phyloP scores from a whole-genome alignment of 1,140 invertebrate genomes.

The Cydia amplana region DNA sequence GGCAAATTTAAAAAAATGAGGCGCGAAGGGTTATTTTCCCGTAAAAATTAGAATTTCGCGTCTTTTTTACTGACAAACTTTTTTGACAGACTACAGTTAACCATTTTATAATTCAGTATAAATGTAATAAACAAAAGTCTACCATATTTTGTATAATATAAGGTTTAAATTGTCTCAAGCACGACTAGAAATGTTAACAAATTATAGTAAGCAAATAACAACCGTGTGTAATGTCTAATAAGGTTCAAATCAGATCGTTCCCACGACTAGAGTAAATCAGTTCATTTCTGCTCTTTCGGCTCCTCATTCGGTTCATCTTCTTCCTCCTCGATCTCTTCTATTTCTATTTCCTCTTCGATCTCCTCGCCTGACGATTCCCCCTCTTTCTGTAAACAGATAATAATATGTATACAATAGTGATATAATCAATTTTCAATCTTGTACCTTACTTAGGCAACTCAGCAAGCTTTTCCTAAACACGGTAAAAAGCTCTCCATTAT shows the following conservation, averaged over 20 bases:
- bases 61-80: too few species aligned
- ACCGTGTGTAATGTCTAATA: not conserved
- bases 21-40: too few species aligned
- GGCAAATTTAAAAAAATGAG: too few species aligned
- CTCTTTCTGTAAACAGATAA: conserved; percentile 53
- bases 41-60: too few species aligned
- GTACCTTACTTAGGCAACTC: too few species aligned
- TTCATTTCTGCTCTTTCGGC: conserved; percentile 52
- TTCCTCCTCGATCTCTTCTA: conserved; percentile 63
- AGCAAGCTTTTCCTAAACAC: too few species aligned
- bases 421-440: too few species aligned
- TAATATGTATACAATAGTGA: conserved; percentile 13
- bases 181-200: not conserved
- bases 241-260: not conserved
- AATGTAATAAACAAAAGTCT: not conserved
- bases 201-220: not conserved
- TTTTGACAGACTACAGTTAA: too few species aligned
- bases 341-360: conserved; percentile 65
- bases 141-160: not conserved
- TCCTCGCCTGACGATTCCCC: conserved; percentile 64
- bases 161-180: not conserved
- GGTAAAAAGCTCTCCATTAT: too few species aligned
- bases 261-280: not conserved
- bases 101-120: too few species aligned
- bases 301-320: conserved; percentile 56